A percentile compares a stretch with the other conserved stretches of the same genome.
These are phyloP conservation scores for Cinara cedri DNA, from an alignment of 2,888 invertebrate species.

Conservation along the genomic window DNA sequence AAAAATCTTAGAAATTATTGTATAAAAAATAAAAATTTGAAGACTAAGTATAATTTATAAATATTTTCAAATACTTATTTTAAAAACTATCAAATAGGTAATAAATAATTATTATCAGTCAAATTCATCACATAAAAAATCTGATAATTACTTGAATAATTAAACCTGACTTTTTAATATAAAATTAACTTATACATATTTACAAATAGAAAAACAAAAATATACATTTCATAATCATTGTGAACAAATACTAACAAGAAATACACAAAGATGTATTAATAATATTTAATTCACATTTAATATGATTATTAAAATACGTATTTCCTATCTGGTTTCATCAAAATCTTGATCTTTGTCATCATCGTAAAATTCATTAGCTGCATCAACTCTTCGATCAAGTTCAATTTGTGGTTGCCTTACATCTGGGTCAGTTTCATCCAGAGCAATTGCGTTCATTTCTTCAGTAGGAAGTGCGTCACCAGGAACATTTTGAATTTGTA, in stretches of 20 bases:
- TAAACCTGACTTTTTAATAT: too few relatives aligned
- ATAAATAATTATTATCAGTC: too few relatives aligned
- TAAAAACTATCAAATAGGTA: too few relatives aligned
- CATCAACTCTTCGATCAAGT: constrained; percentile 81
- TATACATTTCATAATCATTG: neutral
- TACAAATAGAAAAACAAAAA: too few relatives aligned
- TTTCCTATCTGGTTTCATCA: constrained; percentile 23
- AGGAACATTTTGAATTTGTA: constrained; percentile 96
- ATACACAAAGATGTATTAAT: neutral
- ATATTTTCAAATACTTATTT: too few relatives aligned
- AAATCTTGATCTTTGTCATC: constrained; percentile 86
- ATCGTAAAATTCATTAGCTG: constrained; percentile 87
- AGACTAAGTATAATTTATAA: too few relatives aligned
- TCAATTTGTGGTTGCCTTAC: constrained; percentile 78
- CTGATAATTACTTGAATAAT: too few relatives aligned
- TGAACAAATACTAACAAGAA: neutral
- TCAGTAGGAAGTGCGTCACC: constrained; percentile 64
- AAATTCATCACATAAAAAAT: too few relatives aligned
- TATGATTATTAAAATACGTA: neutral
- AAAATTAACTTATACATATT: too few relatives aligned
- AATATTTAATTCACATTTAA: neutral
- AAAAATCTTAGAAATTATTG: too few relatives aligned
- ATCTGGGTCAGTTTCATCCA: constrained; percentile 84
- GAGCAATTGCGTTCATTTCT: constrained; percentile 65
- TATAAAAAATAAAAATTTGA: too few relatives aligned